Conservation (phyloP, 2,888 invertebrate genomes). For the Smittia sp. region DNA sequence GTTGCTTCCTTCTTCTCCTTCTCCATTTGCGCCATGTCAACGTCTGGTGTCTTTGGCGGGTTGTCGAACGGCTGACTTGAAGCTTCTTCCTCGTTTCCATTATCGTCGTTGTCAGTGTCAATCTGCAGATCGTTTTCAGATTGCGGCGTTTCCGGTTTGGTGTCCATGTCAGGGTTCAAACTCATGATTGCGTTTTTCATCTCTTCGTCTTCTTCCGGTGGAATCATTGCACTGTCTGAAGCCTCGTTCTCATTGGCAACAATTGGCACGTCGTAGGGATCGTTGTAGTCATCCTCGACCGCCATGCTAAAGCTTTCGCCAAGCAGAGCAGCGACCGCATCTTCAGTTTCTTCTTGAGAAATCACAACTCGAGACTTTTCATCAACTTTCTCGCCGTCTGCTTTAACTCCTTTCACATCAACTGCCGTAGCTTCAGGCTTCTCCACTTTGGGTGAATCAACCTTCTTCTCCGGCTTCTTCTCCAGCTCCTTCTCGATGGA, state of each 20-base stretch:
- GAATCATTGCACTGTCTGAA: slow-evolving; percentile 57
- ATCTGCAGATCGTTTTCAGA: slow-evolving; percentile 81
- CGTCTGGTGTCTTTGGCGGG: slow-evolving; percentile 54
- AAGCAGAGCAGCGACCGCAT: slow-evolving; percentile 82
- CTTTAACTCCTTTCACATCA: slow-evolving; percentile 46
- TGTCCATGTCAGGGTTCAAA: slow-evolving; percentile 67
- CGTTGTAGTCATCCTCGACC: slow-evolving; percentile 57
- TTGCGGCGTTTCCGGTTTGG: slow-evolving; percentile 80
- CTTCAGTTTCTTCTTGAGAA: slow-evolving; percentile 89
- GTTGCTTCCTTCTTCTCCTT: slow-evolving; percentile 49
- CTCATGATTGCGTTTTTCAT: slow-evolving; percentile 82
- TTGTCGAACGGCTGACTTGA: slow-evolving; percentile 52
- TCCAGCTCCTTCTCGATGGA: slow-evolving; percentile 60
- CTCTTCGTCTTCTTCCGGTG: slow-evolving; percentile 75
- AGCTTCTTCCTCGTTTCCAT: slow-evolving; percentile 56
- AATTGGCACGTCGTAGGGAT: slow-evolving; percentile 58
- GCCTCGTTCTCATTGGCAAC: slow-evolving; percentile 55
- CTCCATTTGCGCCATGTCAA: slow-evolving; percentile 55
- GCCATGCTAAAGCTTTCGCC: slow-evolving; percentile 79
- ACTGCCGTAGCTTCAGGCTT: slow-evolving; percentile 47
- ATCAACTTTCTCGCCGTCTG: slow-evolving; percentile 60
- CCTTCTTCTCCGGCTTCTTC: slow-evolving; percentile 49
- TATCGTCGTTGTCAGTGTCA: slow-evolving; percentile 81
- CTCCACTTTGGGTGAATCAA: slow-evolving; percentile 43
- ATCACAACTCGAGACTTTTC: slow-evolving; percentile 80